Base-by-base conservation (phyloP, 2,797 vertebrate species). In the Danio jaintianensis region DNA sequence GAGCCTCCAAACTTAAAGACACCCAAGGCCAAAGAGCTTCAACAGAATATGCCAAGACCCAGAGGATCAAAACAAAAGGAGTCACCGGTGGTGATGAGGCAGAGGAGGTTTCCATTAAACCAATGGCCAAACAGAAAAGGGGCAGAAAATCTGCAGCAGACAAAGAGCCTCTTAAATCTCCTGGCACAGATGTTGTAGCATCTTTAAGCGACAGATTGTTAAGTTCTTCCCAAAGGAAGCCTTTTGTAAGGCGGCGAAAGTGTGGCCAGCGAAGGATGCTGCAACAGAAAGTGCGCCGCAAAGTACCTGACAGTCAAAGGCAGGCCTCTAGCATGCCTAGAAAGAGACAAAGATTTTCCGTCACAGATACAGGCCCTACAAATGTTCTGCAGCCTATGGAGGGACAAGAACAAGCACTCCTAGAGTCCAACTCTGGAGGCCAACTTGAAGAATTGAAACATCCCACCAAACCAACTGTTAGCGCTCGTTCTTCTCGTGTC, bases 401-500 rank as follows among this genome's bases (percentile, higher is more conserved):
- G 0, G 78, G 20, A n/a, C 63, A 62, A 0, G 67, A 86, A 42
- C 76, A 78, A 20, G 79, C 81, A 22, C 75, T 43, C 15, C 18
- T 1, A 13, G 86, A 76, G 47, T 52, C 45, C 36, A 62, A 20
- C 13, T 22, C 55, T 11, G 78, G 86, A 36, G 11, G 50, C 68
- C 80, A 62, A 1, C 81, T 29, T 61, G 82, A 63, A 10, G 86
- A 84, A 62, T 81, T 22, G n/a, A 88, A 78, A 38, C 85, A 47
- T 4, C 77, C 85, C 42, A 68, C 20, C 72, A 89, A 79, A 75
- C 88, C 93, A 2, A 83, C 93, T 53, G 90, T 89, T n/a, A 96
- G 93, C 0, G 94, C 89, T n/a, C 93, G 96, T 38, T 96, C 96
- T 15, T 96, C 96, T 6, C 93, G 96, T 0, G 88, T 97, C 77